Base-by-base conservation (phyloP, 2,797 vertebrate species). In the Phyllotis vaccarum region DNA sequence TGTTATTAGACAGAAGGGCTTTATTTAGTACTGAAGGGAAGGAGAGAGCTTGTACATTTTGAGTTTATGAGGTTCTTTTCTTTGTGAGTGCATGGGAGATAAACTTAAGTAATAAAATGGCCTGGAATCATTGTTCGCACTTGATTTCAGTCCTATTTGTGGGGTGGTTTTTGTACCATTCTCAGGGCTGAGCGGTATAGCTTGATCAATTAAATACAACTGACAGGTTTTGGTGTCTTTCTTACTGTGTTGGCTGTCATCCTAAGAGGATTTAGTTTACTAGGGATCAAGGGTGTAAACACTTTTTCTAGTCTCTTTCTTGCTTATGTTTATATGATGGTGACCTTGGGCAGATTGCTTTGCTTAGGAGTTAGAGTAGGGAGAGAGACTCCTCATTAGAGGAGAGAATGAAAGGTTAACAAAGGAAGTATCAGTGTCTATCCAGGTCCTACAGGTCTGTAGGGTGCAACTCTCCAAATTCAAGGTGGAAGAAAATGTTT, bases 1-100 rank as follows among this genome's bases (percentile, higher is more conserved):
- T 58, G 13, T 29, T 74, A 31, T 96, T 87, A 86, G 89, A 86
- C 43, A 56, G 85, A 86, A 83, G 11, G 62, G 52, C 58, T 68
- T 68, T 68, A n/a, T 70, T 22, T 13, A 31, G 29, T 78, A 14
- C 43, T 52, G 27, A 79, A 91, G 78, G 74, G 66, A 80, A 54
- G 54, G 52, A 58, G 64, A 37, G 60, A 64, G 52, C 37, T 89
- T 68, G 52, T 75, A 76, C 34, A 60, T 1, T 75, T 85, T 89
- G 93, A 75, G 17, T 93, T 93, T 94, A 70, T 79, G 90, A 94
- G 88, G 37, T 74, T 89, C 37, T 86, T 93, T 72, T 21, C 62
- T 79, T 75, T 80, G 81, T 86, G 74, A 95, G 54, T 54, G 40
- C 2, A 5, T 62, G 31, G 86, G 49, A 87, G 34, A 49, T n/a